Conservation (phyloP, 2,113 vertebrate genomes). For the Seriola quinqueradiata region DNA sequence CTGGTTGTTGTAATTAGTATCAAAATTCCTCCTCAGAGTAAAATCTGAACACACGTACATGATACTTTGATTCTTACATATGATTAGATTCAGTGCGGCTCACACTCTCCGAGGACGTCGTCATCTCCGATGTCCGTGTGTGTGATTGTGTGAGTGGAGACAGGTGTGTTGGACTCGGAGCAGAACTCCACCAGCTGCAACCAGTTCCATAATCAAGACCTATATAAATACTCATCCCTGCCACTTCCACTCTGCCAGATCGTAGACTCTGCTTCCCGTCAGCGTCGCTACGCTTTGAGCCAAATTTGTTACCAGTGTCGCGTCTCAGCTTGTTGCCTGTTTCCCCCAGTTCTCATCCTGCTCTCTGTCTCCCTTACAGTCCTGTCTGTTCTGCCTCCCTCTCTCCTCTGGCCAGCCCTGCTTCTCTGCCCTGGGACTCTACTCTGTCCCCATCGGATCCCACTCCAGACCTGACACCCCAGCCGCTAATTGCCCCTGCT, state of each 20-base stretch:
- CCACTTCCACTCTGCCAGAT: neutral
- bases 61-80: neutral
- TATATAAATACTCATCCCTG: neutral
- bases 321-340: neutral
- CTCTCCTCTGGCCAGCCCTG: too few species aligned
- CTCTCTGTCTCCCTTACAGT: too few species aligned
- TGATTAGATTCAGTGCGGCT: neutral
- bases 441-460: too few species aligned
- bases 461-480: too few species aligned
- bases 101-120: neutral
- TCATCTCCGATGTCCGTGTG: neutral
- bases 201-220: neutral
- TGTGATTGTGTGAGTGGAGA: neutral
- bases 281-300: neutral
- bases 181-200: constrained; percentile 2
- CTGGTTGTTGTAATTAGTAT: neutral
- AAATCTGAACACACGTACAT: neutral
- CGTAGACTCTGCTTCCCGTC: neutral
- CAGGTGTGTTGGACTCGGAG: constrained; percentile 1
- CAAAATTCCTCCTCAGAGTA: neutral
- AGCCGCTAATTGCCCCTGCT: too few species aligned
- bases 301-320: neutral
- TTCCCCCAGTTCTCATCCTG: neutral
- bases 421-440: too few species aligned
- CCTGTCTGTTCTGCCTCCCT: too few species aligned